These are phyloP conservation scores for Neoascia interrupta DNA, from an alignment of 2,888 invertebrate species.

Conservation along the genomic window DNA sequence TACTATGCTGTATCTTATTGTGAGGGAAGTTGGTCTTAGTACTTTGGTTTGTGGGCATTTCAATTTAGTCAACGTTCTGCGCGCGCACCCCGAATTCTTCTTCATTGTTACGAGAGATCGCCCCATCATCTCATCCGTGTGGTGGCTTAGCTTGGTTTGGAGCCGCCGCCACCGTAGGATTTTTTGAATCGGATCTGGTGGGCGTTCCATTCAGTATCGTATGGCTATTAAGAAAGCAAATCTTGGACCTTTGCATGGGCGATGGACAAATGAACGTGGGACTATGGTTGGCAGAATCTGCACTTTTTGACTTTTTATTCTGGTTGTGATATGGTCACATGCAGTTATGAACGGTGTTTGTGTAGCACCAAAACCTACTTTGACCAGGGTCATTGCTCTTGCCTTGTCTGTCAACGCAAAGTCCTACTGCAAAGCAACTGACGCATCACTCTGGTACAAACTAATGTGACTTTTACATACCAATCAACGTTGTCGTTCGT, in stretches of 20 bases:
- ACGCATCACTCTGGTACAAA: too few relatives aligned
- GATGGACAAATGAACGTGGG: conserved; percentile 64
- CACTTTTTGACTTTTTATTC: conserved; percentile 30
- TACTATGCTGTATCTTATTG: too few relatives aligned
- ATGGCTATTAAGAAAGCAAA: conserved; percentile 51
- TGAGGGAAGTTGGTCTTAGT: not conserved
- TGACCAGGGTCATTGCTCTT: conserved; percentile 31
- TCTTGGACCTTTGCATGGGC: conserved; percentile 59
- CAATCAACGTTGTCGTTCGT: too few relatives aligned
- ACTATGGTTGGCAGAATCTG: conserved; percentile 57
- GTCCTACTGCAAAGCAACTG: not conserved
- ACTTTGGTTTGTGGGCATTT: conserved; percentile 15
- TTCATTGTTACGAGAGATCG: conserved; percentile 34
- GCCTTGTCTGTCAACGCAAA: conserved; percentile 5
- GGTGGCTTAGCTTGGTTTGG: too few relatives aligned
- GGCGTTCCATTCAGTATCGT: conserved; percentile 51
- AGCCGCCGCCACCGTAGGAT: not conserved
- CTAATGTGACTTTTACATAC: too few relatives aligned
- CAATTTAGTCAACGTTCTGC: conserved; percentile 38
- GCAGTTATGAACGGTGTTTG: conserved; percentile 4
- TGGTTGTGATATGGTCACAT: conserved; percentile 18
- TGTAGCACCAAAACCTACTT: conserved; percentile 29
- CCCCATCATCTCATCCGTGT: too few relatives aligned
- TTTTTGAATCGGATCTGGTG: conserved; percentile 33
- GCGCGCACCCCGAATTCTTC: conserved; percentile 43